Percentiles rank a stretch among this genome's conserved stretches.
Evolutionary conservation across 2,888 invertebrate genomes (phyloP).

Genomic region (Aproaerema taeniolella): DNA sequence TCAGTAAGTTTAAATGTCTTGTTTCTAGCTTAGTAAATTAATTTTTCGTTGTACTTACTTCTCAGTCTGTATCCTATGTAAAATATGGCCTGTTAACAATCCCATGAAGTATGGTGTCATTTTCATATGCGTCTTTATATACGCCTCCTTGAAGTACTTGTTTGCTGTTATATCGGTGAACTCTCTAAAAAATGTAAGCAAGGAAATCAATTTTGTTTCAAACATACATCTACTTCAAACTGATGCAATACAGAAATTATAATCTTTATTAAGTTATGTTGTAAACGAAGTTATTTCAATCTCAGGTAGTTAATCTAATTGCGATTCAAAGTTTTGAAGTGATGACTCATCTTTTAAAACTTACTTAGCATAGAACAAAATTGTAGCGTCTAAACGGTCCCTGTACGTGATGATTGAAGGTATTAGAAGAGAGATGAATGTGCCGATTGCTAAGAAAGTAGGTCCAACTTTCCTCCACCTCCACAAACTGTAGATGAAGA

Average conservation of each 20-base stretch:
- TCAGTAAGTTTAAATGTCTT: too few relatives aligned
- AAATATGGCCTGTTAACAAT: slow-evolving; percentile 79
- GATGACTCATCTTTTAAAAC: slow-evolving; percentile 36
- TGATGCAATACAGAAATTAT: too few relatives aligned
- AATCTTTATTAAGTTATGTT: too few relatives aligned
- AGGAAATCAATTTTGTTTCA: slow-evolving; percentile 14
- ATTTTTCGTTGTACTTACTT: too few relatives aligned
- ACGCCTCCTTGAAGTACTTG: slow-evolving; percentile 79
- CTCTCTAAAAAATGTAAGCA: slow-evolving; percentile 80
- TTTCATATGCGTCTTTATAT: slow-evolving; percentile 87
- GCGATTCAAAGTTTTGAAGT: too few relatives aligned
- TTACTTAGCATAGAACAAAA: slow-evolving; percentile 83
- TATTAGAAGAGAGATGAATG: slow-evolving; percentile 64
- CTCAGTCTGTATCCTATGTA: slow-evolving; percentile 79
- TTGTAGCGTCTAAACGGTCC: slow-evolving; percentile 80
- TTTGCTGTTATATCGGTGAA: slow-evolving; percentile 80
- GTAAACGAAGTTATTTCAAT: too few relatives aligned
- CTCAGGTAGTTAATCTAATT: too few relatives aligned
- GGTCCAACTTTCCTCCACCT: slow-evolving; percentile 78
- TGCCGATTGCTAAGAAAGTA: slow-evolving; percentile 62
- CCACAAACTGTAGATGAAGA: slow-evolving; percentile 82
- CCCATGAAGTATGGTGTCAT: slow-evolving; percentile 84
- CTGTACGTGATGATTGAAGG: slow-evolving; percentile 79
- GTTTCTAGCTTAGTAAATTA: too few relatives aligned
- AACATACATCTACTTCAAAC: too few relatives aligned